Conservation (phyloP, 2,113 vertebrate genomes). For the Amblyornis subalaris region DNA sequence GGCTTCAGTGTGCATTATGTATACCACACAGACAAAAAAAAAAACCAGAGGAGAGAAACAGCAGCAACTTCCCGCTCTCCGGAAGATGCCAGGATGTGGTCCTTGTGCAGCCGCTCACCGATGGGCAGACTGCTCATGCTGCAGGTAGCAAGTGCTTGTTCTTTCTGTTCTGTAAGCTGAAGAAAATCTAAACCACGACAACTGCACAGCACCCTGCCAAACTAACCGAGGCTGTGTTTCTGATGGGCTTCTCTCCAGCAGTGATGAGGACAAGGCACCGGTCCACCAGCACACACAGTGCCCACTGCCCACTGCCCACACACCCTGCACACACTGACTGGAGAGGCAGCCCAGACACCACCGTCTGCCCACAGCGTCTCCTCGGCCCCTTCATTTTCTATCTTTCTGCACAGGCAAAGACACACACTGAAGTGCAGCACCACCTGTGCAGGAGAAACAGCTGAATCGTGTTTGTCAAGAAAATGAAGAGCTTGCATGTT, state of each 20-base stretch:
- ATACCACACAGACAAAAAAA: not conserved
- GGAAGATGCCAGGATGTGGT: not conserved
- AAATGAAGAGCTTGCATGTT: not conserved
- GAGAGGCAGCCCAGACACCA: not conserved
- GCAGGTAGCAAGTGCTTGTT: not conserved
- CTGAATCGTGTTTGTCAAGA: not conserved
- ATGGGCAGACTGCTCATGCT: not conserved
- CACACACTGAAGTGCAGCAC: not conserved
- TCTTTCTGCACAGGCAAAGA: not conserved
- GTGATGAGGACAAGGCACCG: not conserved
- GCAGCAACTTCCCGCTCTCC: not conserved
- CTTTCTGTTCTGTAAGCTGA: not conserved
- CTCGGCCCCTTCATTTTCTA: not conserved
- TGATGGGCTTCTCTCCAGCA: not conserved
- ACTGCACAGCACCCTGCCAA: not conserved
- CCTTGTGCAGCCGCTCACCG: not conserved
- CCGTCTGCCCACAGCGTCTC: accelerated
- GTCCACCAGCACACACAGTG: not conserved
- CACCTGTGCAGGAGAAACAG: not conserved
- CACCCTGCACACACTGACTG: not conserved
- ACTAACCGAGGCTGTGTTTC: not conserved
- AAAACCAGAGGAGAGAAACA: not conserved
- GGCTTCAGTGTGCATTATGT: not conserved
- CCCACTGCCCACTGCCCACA: too few species aligned
- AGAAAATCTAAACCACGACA: not conserved